phyloP scores from a whole-genome alignment of 2,113 vertebrate species.

The Halichoeres trimaculatus region DNA sequence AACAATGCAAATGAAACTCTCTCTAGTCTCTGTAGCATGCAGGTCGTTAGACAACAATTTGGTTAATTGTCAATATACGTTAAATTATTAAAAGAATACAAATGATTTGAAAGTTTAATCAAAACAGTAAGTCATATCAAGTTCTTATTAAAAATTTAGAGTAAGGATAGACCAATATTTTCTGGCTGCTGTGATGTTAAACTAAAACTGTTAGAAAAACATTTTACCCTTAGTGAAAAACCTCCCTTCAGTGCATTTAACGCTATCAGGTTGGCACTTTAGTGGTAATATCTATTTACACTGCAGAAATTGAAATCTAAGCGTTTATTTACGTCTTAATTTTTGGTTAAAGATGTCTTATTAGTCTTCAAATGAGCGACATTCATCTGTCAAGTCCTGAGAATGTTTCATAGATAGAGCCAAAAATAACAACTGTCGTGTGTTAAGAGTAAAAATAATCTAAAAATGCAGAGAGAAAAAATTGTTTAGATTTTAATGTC shows the following conservation, averaged over 20 bases:
- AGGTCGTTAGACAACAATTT: conserved; percentile 39
- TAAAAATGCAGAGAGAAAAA: no score
- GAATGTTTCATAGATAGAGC: no score
- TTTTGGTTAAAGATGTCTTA: no score
- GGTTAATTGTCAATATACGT: conserved; percentile 25
- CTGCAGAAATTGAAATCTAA: no score
- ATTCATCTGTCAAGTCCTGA: no score
- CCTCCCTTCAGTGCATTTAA: neutral
- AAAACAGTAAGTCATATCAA: conserved; percentile 44
- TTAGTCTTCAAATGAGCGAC: no score
- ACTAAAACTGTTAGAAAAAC: neutral
- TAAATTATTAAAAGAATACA: conserved; percentile 43
- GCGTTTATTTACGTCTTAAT: no score
- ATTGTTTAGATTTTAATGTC: no score
- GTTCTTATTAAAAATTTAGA: conserved; percentile 19
- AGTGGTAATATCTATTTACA: neutral
- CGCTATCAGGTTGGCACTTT: neutral
- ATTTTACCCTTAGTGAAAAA: neutral
- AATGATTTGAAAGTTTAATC: conserved; percentile 36
- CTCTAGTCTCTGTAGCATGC: conserved; percentile 59
- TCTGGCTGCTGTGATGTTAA: conserved; percentile 30
- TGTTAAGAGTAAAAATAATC: no score
- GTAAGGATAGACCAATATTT: conserved; percentile 82
- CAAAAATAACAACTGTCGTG: no score
- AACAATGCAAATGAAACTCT: neutral